phyloP scores from a whole-genome alignment of 2,113 vertebrate species.

The Eptesicus fuscus region DNA sequence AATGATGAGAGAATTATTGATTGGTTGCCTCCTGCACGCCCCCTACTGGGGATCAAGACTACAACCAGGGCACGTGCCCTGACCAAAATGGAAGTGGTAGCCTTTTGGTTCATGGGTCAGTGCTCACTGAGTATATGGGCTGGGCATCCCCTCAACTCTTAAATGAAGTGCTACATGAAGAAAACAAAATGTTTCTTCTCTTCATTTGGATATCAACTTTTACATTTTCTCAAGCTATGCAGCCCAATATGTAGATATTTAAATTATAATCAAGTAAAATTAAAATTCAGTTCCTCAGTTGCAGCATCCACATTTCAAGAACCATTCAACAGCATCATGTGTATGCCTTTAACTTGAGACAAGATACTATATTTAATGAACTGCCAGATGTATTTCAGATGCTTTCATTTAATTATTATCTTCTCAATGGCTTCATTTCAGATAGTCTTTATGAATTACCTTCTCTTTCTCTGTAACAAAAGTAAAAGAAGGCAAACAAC shows the following conservation, averaged over 20 bases:
- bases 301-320: background rate
- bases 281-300: background rate
- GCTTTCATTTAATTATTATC: background rate
- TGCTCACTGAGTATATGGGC: no score
- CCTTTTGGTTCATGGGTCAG: no score
- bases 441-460: background rate
- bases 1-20: no score
- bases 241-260: background rate
- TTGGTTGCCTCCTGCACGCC: no score
- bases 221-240: background rate
- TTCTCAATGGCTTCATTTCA: background rate
- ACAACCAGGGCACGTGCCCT: no score
- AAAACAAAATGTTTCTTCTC: background rate
- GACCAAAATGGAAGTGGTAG: no score
- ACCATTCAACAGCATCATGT: background rate
- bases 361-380: background rate
- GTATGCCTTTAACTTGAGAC: background rate
- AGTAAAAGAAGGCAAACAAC: background rate
- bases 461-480: background rate
- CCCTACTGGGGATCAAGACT: no score
- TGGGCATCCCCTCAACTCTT: background rate
- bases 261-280: conserved; percentile 3
- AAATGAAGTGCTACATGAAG: background rate
- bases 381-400: background rate
- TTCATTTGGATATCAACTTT: background rate